phyloP scores from a whole-genome alignment of 2,888 invertebrate genomes.

The Calameuta filiformis region DNA sequence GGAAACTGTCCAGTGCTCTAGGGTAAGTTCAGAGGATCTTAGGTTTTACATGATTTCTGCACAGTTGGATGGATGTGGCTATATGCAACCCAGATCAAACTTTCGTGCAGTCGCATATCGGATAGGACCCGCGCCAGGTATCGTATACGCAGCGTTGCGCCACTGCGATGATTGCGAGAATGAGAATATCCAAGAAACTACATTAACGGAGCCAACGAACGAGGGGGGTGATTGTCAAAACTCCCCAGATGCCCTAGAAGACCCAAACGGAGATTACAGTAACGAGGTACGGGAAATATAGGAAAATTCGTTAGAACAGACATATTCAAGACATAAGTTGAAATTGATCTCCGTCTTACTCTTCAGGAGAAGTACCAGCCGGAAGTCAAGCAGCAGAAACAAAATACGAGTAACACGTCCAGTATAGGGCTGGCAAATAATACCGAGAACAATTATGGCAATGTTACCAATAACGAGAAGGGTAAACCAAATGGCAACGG shows the following conservation, averaged over 20 bases:
- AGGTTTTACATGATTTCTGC: conserved; percentile 40
- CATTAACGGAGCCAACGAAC: conserved; percentile 33
- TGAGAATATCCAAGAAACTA: conserved; percentile 40
- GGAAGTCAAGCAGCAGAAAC: background rate
- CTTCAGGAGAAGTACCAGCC: background rate
- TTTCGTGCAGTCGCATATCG: conserved; percentile 51
- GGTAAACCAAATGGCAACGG: conserved; percentile 44
- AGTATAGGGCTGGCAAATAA: background rate
- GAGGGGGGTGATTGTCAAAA: background rate
- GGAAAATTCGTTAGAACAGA: background rate
- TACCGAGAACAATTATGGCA: background rate
- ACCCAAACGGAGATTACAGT: background rate
- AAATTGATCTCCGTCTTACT: background rate
- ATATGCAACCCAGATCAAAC: conserved; percentile 57
- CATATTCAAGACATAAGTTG: no score
- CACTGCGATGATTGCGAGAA: conserved; percentile 42
- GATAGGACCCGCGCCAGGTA: conserved; percentile 45
- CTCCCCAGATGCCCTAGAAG: background rate
- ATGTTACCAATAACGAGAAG: background rate
- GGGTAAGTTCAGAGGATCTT: conserved; percentile 19
- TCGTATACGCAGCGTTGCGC: conserved; percentile 47
- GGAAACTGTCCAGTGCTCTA: conserved; percentile 14
- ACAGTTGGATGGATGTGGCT: conserved; percentile 58
- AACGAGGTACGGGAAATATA: background rate
- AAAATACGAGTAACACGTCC: background rate